Conservation (phyloP, 2,888 invertebrate genomes). For the Odontocolon sp. region DNA sequence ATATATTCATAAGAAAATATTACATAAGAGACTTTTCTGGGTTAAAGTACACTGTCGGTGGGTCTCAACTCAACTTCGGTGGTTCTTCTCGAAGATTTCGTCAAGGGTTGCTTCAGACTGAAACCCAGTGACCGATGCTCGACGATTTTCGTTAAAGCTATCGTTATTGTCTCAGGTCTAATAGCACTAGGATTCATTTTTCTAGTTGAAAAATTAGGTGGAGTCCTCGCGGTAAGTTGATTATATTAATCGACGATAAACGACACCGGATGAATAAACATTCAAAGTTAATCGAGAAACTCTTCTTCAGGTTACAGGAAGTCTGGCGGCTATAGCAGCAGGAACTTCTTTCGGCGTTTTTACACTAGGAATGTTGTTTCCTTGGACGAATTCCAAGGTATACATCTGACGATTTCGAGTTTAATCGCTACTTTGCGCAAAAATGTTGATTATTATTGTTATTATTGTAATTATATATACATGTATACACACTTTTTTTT, state of each 20-base stretch:
- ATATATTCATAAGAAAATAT: not conserved
- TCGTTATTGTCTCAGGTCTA: slow-evolving; percentile 85
- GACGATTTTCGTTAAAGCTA: slow-evolving; percentile 85
- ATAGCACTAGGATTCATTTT: slow-evolving; percentile 86
- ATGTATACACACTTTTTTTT: too few relatives aligned
- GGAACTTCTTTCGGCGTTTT: slow-evolving; percentile 92
- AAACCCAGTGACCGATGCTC: slow-evolving; percentile 84
- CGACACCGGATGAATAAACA: not conserved
- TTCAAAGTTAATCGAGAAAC: not conserved
- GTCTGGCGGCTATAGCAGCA: slow-evolving; percentile 91
- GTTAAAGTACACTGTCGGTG: slow-evolving; percentile 90
- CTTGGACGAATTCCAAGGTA: slow-evolving; percentile 89
- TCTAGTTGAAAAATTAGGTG: slow-evolving; percentile 89
- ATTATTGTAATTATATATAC: not conserved
- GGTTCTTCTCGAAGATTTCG: slow-evolving; percentile 91
- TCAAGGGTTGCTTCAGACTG: slow-evolving; percentile 87
- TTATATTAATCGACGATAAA: not conserved
- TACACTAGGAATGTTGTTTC: slow-evolving; percentile 90
- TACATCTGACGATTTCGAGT: slow-evolving; percentile 68
- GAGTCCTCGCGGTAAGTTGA: slow-evolving; percentile 87
- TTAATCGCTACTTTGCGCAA: too few relatives aligned
- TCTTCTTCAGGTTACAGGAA: slow-evolving; percentile 84
- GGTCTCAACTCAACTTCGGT: slow-evolving; percentile 94
- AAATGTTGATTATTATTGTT: not conserved
- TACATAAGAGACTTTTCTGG: not conserved